These are phyloP conservation scores for Erinaceus europaeus DNA, from an alignment of 2,113 vertebrate genomes.

Conservation along the genomic window DNA sequence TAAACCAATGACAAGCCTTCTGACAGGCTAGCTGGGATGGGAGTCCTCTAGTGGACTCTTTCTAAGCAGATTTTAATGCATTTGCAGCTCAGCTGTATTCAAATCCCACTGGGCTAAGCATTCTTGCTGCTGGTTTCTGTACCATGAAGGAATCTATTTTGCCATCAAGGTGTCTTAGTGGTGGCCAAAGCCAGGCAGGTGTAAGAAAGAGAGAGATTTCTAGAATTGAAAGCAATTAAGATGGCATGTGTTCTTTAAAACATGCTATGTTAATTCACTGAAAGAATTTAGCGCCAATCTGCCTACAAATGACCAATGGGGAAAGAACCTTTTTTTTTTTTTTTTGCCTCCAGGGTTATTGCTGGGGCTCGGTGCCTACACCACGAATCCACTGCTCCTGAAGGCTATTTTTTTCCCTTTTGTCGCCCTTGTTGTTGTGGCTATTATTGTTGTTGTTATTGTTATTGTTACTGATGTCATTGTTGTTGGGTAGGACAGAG, in stretches of 20 bases:
- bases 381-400: too few species aligned
- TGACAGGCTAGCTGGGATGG: neutral
- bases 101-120: neutral
- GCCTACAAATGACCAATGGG: neutral
- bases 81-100: neutral
- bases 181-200: neutral
- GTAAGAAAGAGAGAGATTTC: neutral
- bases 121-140: neutral
- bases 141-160: neutral
- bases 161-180: neutral
- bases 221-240: neutral
- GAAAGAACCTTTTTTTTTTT: neutral
- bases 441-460: too few species aligned
- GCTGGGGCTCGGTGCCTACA: too few species aligned
- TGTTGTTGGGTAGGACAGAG: too few species aligned
- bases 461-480: too few species aligned
- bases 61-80: neutral
- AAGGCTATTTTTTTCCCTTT: too few species aligned
- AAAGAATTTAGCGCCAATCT: constrained; percentile 14
- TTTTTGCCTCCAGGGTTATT: too few species aligned
- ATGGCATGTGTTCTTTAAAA: neutral
- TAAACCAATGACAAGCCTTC: constrained; percentile 48
- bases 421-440: too few species aligned
- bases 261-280: neutral
- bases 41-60: neutral